Evolutionary conservation across 2,888 invertebrate genomes (phyloP).

Genomic region (Acanthacorydalis orientalis): DNA sequence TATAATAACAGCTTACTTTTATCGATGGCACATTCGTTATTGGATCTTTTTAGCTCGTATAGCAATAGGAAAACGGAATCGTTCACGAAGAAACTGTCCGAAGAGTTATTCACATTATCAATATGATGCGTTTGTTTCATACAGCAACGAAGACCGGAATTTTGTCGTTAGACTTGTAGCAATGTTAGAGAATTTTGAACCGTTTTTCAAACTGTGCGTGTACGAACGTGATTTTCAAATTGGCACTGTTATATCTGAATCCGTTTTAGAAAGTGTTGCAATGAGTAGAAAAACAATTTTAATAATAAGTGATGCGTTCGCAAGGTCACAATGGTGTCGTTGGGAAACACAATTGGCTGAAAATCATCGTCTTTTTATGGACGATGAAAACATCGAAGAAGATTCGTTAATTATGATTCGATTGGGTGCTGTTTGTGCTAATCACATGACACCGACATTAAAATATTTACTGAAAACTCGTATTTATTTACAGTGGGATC

Average conservation of each 20-base stretch:
- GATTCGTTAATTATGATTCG: constrained; percentile 40
- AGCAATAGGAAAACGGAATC: constrained; percentile 28
- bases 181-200: constrained; percentile 39
- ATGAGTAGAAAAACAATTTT: constrained; percentile 46
- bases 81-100: constrained; percentile 15
- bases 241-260: constrained; percentile 45
- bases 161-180: constrained; percentile 42
- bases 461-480: constrained; percentile 44
- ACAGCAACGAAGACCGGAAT: constrained; percentile 39
- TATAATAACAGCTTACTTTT: constrained; percentile 9
- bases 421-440: constrained; percentile 37
- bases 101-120: constrained; percentile 20
- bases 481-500: constrained; percentile 44
- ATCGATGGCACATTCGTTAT: constrained; percentile 32
- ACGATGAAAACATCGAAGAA: constrained; percentile 31
- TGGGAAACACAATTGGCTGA: constrained; percentile 55
- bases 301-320: constrained; percentile 48
- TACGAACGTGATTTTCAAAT: constrained; percentile 52
- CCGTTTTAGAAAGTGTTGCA: constrained; percentile 43
- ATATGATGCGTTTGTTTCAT: constrained; percentile 44
- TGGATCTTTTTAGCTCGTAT: constrained; percentile 38
- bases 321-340: constrained; percentile 54
- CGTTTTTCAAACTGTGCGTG: constrained; percentile 44
- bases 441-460: constrained; percentile 38
- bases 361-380: constrained; percentile 40